These are phyloP conservation scores for Diarsia brunnea DNA, from an alignment of 2,888 invertebrate species.

Conservation along the genomic window DNA sequence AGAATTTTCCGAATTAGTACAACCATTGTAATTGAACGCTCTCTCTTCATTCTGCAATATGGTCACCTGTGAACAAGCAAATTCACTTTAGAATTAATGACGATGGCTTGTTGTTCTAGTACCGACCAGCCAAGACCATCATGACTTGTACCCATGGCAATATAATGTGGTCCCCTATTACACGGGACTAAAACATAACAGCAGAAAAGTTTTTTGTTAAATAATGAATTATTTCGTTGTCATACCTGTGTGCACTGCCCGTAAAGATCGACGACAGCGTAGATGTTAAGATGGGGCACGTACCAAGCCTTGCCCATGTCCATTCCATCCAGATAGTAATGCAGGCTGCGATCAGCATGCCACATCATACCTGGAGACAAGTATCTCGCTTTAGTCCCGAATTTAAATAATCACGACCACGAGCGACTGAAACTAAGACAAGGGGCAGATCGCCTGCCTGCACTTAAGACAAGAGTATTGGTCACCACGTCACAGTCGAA, in stretches of 20 bases:
- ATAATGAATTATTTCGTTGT: neutral
- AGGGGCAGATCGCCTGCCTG: neutral
- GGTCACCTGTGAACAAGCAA: constrained; percentile 77
- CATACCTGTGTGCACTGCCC: constrained; percentile 97
- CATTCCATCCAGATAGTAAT: constrained; percentile 96
- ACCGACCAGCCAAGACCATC: neutral
- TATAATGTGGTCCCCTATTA: neutral
- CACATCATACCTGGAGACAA: constrained; percentile 93
- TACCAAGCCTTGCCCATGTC: constrained; percentile 96
- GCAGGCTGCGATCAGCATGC: constrained; percentile 95
- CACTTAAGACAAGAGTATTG: neutral
- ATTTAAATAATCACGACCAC: neutral
- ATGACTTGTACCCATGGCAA: neutral
- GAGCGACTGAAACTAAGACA: neutral
- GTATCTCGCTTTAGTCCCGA: constrained; percentile 13
- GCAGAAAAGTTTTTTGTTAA: neutral
- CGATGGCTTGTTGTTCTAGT: neutral
- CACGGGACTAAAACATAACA: neutral
- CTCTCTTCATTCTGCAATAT: constrained; percentile 86
- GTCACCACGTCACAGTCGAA: neutral
- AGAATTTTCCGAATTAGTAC: constrained; percentile 82
- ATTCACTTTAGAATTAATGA: neutral
- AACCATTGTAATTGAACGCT: constrained; percentile 85
- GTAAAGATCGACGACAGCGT: constrained; percentile 98
- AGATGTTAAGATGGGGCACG: constrained; percentile 95